Evolutionary conservation across 2,888 invertebrate genomes (phyloP), one percentile per base, ranked within the genome.

Genomic region (Teleogryllus oceanicus): DNA sequence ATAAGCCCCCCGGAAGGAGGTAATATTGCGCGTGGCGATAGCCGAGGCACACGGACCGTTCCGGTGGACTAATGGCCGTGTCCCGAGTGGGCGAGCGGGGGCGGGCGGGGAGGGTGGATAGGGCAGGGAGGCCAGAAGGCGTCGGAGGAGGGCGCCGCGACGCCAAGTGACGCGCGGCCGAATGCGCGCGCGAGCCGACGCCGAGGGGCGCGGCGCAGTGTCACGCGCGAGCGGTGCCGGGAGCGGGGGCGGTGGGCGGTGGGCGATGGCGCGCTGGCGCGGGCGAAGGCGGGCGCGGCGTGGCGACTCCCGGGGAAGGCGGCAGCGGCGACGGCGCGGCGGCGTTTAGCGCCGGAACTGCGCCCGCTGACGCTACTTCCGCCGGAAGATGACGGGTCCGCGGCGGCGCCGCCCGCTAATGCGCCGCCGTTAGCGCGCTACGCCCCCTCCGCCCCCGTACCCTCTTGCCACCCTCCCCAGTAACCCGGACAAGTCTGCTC

Each of bases 221-320:
- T 62, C 62, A 62, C 49, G 77, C 49, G 77, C 77, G 49, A 77
- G 49, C 13, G 37, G 50, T 20, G 24, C 49, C 49, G 11, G 77
- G 21, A 20, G n/a, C 20, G 77, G 13, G 2, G 20, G 77, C 18
- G 49, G 37, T 37, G 37, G 37, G 37, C 37, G 37, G 8, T 37
- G 49, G 76, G 18, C 16, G 49, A 21, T 21, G 21, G 21, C 1
- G 21, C 21, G 76, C 18, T 49, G 49, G 76, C n/a, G 24, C 24
- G 76, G 86, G 86, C 86, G 86, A 86, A 85, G 85, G 86, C 62
- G 62, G 13, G 24, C 24, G 62, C 62, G 18, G 62, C 62, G 62
- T 3, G 18, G 62, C 62, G 62, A 62, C 62, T 18, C 62, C 62
- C 62, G n/a, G 62, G 16, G 62, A 13, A 62, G 62, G 62, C 62